Evolutionary conservation across 2,113 vertebrate species (phyloP), one percentile per base, ranked within the genome.

Genomic region (Microcebus tavaratra): DNA sequence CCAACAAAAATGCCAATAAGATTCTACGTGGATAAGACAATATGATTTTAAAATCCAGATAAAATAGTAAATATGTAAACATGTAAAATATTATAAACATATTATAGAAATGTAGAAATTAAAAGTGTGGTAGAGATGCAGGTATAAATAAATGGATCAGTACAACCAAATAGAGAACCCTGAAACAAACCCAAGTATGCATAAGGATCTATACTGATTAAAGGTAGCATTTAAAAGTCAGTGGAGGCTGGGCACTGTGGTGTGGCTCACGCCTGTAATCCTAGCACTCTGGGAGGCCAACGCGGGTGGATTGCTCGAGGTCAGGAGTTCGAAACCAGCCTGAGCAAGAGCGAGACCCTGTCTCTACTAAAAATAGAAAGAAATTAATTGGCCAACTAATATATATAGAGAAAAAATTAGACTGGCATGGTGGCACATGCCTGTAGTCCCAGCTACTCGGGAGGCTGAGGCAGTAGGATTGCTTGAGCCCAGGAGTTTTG

Each of bases 61-160:
- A 81, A 83, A 89, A 82, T 55, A 73, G 75, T 65, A 95, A 91
- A 87, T 48, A 83, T 59, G 59, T 59, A 88, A 92, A 87, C 39
- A 82, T 75, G 36, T 3, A 89, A 91, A 45, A 57, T 73, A 79
- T 86, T 29, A 15, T 48, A 13, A 86, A 42, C 12, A 57, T 68
- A 79, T 57, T 61, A 79, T 72, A 79, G 79, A 91, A 79, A n/a
- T 70, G 68, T 6, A 70, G 39, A 95, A 72, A 91, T 85, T 65
- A 81, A 76, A 70, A 70, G 14, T 72, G 25, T 95, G 39, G 34
- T 67, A 12, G 84, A 20, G 78, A 72, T 27, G 42, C 20, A 79
- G 15, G 2, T 85, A 86, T 86, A 68, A 85, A 70, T 53, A 79
- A 79, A 86, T 85, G 50, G 34, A 79, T 72, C 20, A 79, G 70